phyloP scores from a whole-genome alignment of 2,888 invertebrate genomes.

The Dicroscelio sp. region DNA sequence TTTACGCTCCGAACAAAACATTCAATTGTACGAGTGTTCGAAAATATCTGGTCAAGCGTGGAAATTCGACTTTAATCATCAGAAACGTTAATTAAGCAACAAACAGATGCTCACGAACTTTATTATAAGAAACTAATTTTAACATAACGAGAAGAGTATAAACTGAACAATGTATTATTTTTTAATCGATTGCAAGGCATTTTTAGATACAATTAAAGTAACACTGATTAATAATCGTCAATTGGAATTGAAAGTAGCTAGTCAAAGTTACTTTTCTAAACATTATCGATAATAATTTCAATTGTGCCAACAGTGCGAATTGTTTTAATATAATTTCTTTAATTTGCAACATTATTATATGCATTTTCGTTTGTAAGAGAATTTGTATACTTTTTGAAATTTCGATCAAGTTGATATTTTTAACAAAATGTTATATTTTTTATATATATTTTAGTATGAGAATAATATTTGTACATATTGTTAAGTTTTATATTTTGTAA shows the following conservation, averaged over 20 bases:
- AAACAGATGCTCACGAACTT: not conserved
- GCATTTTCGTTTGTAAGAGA: not conserved
- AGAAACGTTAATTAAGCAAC: not conserved
- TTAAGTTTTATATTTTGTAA: conserved; percentile 70
- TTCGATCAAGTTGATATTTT: not conserved
- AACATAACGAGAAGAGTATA: no score
- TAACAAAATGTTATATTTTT: conserved; percentile 85
- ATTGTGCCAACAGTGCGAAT: no score
- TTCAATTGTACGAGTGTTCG: conserved; percentile 87
- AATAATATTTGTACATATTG: conserved; percentile 62
- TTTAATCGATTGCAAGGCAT: no score
- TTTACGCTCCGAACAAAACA: conserved; percentile 92
- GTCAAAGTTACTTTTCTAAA: no score
- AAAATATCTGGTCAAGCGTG: conserved; percentile 87
- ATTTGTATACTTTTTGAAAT: not conserved
- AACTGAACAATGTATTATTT: no score
- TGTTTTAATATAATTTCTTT: no score
- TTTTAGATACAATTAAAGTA: no score
- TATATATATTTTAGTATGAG: conserved; percentile 78
- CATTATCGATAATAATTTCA: no score
- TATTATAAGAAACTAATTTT: no score
- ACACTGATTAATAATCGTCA: no score
- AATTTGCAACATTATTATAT: no score
- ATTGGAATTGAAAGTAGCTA: no score
- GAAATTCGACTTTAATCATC: conserved; percentile 87